phyloP scores from a whole-genome alignment of 2,797 vertebrate genomes.

The Hyperoplus lanceolatus region DNA sequence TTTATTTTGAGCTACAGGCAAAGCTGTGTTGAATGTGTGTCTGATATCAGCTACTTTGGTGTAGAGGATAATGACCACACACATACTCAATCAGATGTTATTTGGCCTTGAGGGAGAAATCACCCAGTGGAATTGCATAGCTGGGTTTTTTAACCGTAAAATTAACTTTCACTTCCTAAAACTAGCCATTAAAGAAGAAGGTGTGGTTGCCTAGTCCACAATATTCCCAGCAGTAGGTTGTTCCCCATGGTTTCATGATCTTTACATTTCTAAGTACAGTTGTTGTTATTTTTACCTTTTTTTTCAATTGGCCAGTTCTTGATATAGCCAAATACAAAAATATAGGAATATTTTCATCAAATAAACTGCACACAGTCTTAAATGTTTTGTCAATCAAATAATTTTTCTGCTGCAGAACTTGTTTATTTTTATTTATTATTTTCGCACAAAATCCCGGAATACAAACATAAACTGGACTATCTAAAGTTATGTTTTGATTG shows the following conservation, averaged over 20 bases:
- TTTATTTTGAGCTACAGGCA: background rate
- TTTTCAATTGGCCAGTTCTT: background rate
- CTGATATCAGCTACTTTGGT: background rate
- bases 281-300: background rate
- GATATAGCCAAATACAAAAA: background rate
- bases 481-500: background rate
- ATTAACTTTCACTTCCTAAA: background rate
- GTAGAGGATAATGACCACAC: background rate
- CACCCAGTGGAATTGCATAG: background rate
- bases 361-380: background rate
- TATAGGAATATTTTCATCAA: background rate
- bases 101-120: no score
- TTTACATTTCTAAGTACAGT: no score
- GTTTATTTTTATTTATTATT: background rate
- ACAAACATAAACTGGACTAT: background rate
- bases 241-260: background rate
- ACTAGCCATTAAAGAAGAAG: no score
- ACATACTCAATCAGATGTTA: background rate
- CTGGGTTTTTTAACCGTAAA: background rate
- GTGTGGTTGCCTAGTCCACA: no score
- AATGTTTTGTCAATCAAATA: background rate
- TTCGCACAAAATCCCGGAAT: background rate
- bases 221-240: background rate
- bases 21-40: background rate
- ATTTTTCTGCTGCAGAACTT: background rate